Evolutionary conservation across 2,797 vertebrate species (phyloP), one percentile per base, ranked within the genome.

Genomic region (Mus spretus): DNA sequence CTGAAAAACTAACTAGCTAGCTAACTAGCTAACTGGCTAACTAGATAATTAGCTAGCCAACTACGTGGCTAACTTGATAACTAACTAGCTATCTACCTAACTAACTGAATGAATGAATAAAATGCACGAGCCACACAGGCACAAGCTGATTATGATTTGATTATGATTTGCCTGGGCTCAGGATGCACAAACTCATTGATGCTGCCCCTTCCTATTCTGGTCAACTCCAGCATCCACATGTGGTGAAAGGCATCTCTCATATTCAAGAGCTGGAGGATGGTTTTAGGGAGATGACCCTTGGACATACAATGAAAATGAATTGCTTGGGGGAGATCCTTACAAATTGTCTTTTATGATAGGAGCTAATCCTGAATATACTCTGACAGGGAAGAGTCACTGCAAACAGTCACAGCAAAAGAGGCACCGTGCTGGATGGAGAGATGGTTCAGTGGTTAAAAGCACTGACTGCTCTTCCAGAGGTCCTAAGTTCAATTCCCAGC

Each of bases 271-370:
- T 77, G 12, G 40, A 91, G 61, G 31, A 4, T 24, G 2, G 85
- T 95, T 50, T 57, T 63, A 86, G 67, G 65, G 26, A 84, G 87
- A 88, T 67, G 89, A 47, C 2, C 28, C 14, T 47, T 82, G 89
- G n/a, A 95, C 94, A 63, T 40, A 67, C 65, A 70, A 57, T 34
- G 9, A 72, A 77, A 96, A 13, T 24, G 24, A 75, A 97, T 87
- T 77, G 31, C 67, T 75, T 40, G 13, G 50, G 55, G 13, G 19
- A 91, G 13, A 91, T n/a, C 34, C n/a, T 28, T 75, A 70, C 61
- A 80, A 89, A 59, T 53, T 70, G 50, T 57, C 59, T 88, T 94
- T 93, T 67, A 75, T 85, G 74, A 61, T 1, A 50, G 13, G 17
- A 92, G 22, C 4, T 57, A 92, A 57, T 89, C 31, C 53, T 96